These are phyloP conservation scores for Hydrozoanthus tunicans DNA, from an alignment of 64 coral and sea anemone species.

Conservation along the genomic window DNA sequence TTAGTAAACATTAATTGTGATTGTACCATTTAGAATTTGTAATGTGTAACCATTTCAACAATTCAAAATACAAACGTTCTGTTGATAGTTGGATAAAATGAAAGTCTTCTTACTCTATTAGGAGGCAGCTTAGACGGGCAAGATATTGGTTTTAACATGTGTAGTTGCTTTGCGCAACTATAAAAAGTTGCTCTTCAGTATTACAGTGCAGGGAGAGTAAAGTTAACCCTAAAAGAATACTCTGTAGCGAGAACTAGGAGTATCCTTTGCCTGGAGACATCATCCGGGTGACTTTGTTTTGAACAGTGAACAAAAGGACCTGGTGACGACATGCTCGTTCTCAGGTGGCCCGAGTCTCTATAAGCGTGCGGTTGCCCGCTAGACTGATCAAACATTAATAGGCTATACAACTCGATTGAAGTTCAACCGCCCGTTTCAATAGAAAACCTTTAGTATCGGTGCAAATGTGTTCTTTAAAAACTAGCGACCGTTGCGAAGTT, in stretches of 20 bases:
- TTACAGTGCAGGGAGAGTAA: too few relatives aligned
- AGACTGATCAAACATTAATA: constrained; percentile 53
- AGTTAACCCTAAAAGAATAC: too few relatives aligned
- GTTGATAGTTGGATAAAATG: too few relatives aligned
- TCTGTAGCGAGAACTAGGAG: too few relatives aligned
- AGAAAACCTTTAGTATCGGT: constrained; percentile 9
- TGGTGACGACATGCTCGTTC: not conserved
- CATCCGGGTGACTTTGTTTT: not conserved
- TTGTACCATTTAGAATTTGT: not conserved
- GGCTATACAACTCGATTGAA: constrained; percentile 19
- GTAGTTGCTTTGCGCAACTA: too few relatives aligned
- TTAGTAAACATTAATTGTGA: constrained; percentile 5
- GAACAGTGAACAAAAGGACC: constrained; percentile 11
- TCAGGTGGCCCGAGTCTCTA: constrained; percentile 27
- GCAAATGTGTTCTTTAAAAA: constrained; percentile 36
- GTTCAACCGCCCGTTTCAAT: constrained; percentile 19
- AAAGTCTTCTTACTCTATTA: too few relatives aligned
- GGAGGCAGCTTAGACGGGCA: too few relatives aligned
- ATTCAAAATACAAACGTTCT: too few relatives aligned
- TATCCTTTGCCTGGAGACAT: too few relatives aligned
- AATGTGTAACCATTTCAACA: not conserved
- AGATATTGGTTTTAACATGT: too few relatives aligned
- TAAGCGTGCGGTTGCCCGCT: not conserved
- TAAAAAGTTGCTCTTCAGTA: too few relatives aligned
- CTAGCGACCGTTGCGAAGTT: constrained; percentile 30